A percentile compares a stretch with the other conserved stretches of the same genome.
phyloP scores from a whole-genome alignment of 2,113 vertebrate species.

The Litocranius walleri region DNA sequence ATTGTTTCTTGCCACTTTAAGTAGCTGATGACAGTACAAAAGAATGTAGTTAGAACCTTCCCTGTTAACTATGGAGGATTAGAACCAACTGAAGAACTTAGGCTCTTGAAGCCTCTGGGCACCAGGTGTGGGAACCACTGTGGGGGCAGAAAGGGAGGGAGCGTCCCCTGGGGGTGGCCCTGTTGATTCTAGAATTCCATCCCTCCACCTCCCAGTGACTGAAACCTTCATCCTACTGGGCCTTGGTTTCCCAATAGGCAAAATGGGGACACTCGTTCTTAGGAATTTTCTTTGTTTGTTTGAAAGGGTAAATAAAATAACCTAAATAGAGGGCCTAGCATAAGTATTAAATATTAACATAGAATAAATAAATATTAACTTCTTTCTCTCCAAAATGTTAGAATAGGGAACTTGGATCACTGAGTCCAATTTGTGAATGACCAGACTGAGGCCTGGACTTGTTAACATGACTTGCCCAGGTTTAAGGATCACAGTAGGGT shows the following conservation, averaged over 20 bases:
- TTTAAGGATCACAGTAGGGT: background rate
- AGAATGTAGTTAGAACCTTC: conserved; percentile 53
- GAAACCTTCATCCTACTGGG: background rate
- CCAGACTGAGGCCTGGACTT: background rate
- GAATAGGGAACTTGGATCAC: background rate
- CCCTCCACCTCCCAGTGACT: background rate
- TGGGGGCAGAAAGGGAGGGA: background rate
- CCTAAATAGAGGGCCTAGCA: background rate
- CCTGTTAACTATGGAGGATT: conserved; percentile 32
- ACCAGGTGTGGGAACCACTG: conserved; percentile 35
- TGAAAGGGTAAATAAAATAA: background rate
- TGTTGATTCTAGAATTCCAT: background rate
- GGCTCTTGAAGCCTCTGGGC: conserved; percentile 5
- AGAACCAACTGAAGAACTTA: conserved; percentile 13
- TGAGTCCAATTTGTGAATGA: background rate
- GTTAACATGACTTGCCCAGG: background rate
- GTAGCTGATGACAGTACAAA: conserved; percentile 54
- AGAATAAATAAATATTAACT: background rate
- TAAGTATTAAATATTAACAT: background rate
- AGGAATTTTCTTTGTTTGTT: background rate
- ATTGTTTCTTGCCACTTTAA: conserved; percentile 53
- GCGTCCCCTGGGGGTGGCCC: background rate
- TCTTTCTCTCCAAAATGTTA: conserved; percentile 4
- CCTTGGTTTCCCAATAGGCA: background rate
- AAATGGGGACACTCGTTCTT: background rate